A percentile compares a stretch with the other conserved stretches of the same genome.
Conservation (phyloP, 2,888 invertebrate genomes). For the Zelleria hepariella region DNA sequence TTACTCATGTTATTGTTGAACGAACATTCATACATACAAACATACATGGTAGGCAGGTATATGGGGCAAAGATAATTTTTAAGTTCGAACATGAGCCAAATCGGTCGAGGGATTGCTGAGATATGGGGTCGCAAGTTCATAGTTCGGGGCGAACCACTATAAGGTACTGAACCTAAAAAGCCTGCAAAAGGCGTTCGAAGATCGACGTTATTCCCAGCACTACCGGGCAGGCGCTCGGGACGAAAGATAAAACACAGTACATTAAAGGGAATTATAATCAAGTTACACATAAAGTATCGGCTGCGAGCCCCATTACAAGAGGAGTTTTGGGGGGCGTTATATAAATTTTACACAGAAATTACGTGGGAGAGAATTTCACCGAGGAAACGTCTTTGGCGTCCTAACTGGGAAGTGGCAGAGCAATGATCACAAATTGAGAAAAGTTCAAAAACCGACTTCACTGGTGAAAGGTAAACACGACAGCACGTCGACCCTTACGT, state of each 20-base stretch:
- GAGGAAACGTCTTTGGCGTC: background rate
- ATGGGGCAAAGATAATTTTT: no score
- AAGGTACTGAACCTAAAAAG: no score
- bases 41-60: no score
- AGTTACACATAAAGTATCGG: slow-evolving; percentile 10
- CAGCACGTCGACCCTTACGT: no score
- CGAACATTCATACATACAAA: no score
- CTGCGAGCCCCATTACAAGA: slow-evolving; percentile 4
- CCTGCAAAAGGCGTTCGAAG: no score
- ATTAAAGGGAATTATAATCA: slow-evolving; percentile 10
- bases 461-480: background rate
- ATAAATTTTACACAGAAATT: slow-evolving; percentile 5
- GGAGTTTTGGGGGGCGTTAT: slow-evolving; percentile 1
- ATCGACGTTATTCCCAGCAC: background rate
- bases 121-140: no score
- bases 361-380: background rate
- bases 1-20: no score
- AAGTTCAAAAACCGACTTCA: background rate
- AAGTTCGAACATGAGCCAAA: no score
- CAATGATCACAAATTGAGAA: background rate
- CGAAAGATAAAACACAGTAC: slow-evolving; percentile 9
- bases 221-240: background rate
- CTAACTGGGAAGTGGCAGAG: background rate
- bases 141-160: no score
- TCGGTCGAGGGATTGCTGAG: no score